Evolutionary conservation across 1,140 invertebrate genomes (phyloP), one percentile per base, ranked within the genome.

Genomic region (Pantala flavescens): DNA sequence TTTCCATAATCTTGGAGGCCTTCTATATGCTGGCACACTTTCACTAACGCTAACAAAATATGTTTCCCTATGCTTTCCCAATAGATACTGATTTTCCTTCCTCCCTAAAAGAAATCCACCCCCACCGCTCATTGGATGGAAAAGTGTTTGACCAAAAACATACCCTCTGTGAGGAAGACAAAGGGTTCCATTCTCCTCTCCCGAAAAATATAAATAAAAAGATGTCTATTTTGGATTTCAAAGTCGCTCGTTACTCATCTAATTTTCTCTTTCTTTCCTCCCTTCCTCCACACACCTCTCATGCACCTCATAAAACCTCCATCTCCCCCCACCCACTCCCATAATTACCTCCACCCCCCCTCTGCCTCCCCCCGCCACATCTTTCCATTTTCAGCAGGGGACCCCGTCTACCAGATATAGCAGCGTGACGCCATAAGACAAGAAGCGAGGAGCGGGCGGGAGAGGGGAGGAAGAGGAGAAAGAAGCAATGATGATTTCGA

Each of bases 301-400:
- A 19, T 19, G 1, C 49, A 19, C 49, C 49, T 63, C 49, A 16
- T 63, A 19, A 21, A 19, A 3, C 3, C 12, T 14, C 49, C 3
- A 63, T 12, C 49, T 63, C 14, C 49, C 49, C 3, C 49, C 49
- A 19, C 49, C 49, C 49, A 63, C 49, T 63, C 49, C n/a, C 49
- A 36, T 36, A 36, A 36, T 36, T 36, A 36, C 12, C 49, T 21
- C 49, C 49, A 7, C 49, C 49, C 49, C n/a, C 16, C 12, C 49
- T 63, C 49, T 12, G 16, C 5, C 49, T 12, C 5, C 49, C n/a
- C 49, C 49, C 3, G 2, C 49, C 49, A 3, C 49, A 63, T 63
- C 49, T 63, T 63, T 63, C 49, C 49, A 63, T 63, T 63, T 63
- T 63, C 49, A 63, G 49, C 49, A 63, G 49, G 49, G 49, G 49